Conservation (phyloP, 2,888 invertebrate species). For the Parnassius smintheus region DNA sequence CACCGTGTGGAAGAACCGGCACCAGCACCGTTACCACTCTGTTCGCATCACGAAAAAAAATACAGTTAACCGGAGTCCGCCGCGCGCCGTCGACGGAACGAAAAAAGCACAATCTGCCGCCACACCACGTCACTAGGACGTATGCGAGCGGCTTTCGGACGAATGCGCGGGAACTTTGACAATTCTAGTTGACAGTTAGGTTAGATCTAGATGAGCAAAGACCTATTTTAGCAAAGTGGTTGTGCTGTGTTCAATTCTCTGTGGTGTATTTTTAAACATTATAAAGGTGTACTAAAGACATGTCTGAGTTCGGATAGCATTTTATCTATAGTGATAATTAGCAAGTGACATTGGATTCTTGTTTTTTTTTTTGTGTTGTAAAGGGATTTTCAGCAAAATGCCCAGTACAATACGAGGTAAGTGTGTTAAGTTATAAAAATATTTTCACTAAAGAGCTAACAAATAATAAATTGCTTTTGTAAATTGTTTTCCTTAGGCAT, state of each 20-base stretch:
- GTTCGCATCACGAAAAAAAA: conserved; percentile 73
- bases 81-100: conserved; percentile 58
- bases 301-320: conserved; percentile 59
- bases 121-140: conserved; percentile 70
- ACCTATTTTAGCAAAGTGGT: conserved; percentile 28
- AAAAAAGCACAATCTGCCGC: conserved; percentile 72
- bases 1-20: conserved; percentile 59
- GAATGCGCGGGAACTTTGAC: conserved; percentile 49
- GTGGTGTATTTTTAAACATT: conserved; percentile 20
- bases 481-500: conserved; percentile 22
- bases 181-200: conserved; percentile 42
- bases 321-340: conserved; percentile 35
- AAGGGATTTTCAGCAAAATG: conserved; percentile 68
- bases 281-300: conserved; percentile 36
- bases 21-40: conserved; percentile 62
- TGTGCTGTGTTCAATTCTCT: conserved; percentile 32
- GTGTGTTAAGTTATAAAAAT: conserved; percentile 32
- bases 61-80: conserved; percentile 66
- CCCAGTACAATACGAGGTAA: conserved; percentile 78
- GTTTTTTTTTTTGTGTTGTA: conserved; percentile 34
- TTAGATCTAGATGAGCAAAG: conserved; percentile 37
- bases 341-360: conserved; percentile 43
- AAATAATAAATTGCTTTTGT: neutral
- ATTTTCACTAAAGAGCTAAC: neutral
- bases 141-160: conserved; percentile 46